Base-by-base conservation (phyloP, 2,113 vertebrate genomes). In the Ploceus nigricollis region DNA sequence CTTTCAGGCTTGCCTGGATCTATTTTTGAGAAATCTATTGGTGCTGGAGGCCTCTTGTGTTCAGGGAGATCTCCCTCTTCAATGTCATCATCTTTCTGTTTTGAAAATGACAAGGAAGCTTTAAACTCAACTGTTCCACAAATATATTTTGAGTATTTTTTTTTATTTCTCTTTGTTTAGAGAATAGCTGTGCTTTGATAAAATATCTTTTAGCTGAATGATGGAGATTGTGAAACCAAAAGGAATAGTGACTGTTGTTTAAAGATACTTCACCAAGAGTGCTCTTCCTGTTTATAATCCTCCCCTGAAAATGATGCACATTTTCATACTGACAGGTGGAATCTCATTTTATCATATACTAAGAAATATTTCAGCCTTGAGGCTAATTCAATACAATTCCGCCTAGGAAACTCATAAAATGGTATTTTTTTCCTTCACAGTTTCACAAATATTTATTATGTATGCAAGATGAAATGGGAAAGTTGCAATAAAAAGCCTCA, bases 41-140 rank as follows among this genome's bases (percentile, higher is more conserved):
- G 98, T 3, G 99, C 98, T 4, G 99, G 96, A 75, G 99, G 97
- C 65, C 99, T 98, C 88, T 97, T 99, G 97, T 99, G 99, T 68
- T 99, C 99, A 0, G 99, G 99, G 39, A 99, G 98, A 88, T 99
- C 99, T 0, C 99, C 99, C 84, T 99, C 99, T 86, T 99, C 99
- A 11, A 99, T 99, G 91, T 99, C 99, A 19, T 99, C 99, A 45
- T 99, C 99, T 78, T 98, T 97, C 99, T 99, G 82, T 60, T 57
- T 71, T 42, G 48, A 82, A 72, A 84, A 60, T 4, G 5, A 84
- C 27, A 80, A 60, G 30, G 6, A 76, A 12, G 24, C 19, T 44
- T 93, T 93, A 40, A 81, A 77, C 5, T 33, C 50, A 68, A 30
- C 25, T 15, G 15, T 16, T 47, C 19, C 30, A 72, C 17, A 86